Evolutionary conservation across 1,140 invertebrate species (phyloP), one percentile per base, ranked within the genome.

Genomic region (Bombus fervidus): DNA sequence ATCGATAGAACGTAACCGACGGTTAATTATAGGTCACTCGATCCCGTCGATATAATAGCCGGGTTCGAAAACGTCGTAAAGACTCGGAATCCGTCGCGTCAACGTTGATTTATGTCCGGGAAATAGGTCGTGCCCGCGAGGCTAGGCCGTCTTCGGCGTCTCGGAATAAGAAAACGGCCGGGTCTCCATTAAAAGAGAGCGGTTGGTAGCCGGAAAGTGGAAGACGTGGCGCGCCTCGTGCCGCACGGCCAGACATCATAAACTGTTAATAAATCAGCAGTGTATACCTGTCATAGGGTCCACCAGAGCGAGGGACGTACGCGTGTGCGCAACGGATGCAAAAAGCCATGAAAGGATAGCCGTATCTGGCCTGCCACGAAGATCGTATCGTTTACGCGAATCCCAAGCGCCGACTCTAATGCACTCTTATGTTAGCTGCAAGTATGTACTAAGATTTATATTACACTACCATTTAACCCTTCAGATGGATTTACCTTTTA

Each of bases 61-160:
- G 93, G 91, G 91, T 92, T 94, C 87, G 89, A 94, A 66, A 93
- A 93, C 91, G 87, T 86, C 91, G 92, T 93, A 94, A 93, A 92
- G 91, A 95, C 39, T 64, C 47, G 28, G 15, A 66, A 47, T 31
- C 43, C 28, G 28, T 76, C n/a, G 93, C 91, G 93, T 94, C 94
- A 93, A 85, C 76, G 66, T 91, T 95, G 95, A 95, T 95, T 95
- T 95, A 95, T 95, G 94, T 89, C 91, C 93, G 94, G 92, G 93
- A 95, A 95, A 95, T 94, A 87, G 94, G 90, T 92, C 92, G 91
- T 95, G 92, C 93, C 94, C 93, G 79, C 89, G 90, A 94, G 94
- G 92, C 92, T 93, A 91, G 89, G 92, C 90, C 87, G 89, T 93
- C 90, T 91, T 86, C 81, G 74, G 31, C 12, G 76, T 91, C 92